Evolutionary conservation across 2,113 vertebrate species (phyloP), one percentile per base, ranked within the genome.

Genomic region (Fulica atra): DNA sequence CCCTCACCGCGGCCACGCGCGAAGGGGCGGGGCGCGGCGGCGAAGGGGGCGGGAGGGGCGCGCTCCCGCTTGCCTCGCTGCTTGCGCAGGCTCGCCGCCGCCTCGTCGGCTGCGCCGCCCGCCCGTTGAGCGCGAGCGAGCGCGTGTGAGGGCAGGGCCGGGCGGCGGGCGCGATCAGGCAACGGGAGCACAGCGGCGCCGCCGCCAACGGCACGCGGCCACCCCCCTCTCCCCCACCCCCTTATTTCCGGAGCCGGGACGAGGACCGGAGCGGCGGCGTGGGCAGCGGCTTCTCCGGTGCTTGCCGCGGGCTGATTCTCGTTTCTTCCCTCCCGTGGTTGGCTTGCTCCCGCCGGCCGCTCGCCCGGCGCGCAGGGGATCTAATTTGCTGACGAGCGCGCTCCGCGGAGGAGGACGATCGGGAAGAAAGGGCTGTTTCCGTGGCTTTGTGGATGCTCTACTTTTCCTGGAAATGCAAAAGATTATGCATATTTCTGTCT

Each of bases 391-490:
- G 95, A 95, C 89, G 94, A 84, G 96, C 96, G 96, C 91, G 59
- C 97, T 71, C 89, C 90, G 85, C 93, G 88, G 92, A 91, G 95
- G 81, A 95, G 86, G 76, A 53, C 35, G 57, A 36, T 66, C 71
- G 21, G 28, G 73, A 68, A 64, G 65, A 53, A 73, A 73, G 76
- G 96, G 81, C 79, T 94, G 85, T 97, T 98, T 96, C 81, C 59
- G 69, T 64, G 88, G 95, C 88, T 94, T 96, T 97, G 97, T 98
- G 98, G 98, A 99, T 98, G 98, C 98, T 98, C 98, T 95, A 92
- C 98, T 98, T 98, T 96, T 98, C 98, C 98, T 98, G 98, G 99
- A 99, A 98, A 99, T 99, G 99, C 99, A 98, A 97, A 99, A 99
- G 98, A 99, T 98, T 97, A 98, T 98, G 98, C 98, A 98, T 98